These are phyloP conservation scores for Catharus fuscescens DNA, from an alignment of 2,113 vertebrate genomes.

Conservation along the genomic window DNA sequence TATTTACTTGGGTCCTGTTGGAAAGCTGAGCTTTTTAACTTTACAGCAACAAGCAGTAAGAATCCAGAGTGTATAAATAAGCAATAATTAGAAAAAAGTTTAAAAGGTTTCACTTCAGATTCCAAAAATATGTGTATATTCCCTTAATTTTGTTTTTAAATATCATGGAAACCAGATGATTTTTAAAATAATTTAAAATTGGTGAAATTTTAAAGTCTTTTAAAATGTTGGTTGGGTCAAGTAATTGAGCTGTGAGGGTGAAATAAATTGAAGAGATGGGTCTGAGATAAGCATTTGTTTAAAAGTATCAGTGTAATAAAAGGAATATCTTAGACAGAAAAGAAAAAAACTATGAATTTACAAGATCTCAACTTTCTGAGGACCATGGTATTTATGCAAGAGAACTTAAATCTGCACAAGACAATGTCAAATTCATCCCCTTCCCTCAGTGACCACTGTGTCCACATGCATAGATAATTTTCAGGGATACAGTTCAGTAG, in stretches of 20 bases:
- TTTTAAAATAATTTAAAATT: not conserved
- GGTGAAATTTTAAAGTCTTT: not conserved
- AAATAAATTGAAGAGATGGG: not conserved
- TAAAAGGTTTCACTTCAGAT: not conserved
- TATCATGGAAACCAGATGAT: not conserved
- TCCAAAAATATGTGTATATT: not conserved
- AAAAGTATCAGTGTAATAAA: slow-evolving; percentile 37
- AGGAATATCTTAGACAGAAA: not conserved
- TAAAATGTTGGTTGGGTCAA: not conserved
- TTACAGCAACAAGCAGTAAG: not conserved
- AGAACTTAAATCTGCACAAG: not conserved
- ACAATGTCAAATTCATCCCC: not conserved
- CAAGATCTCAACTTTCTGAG: not conserved
- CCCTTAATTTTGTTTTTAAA: not conserved
- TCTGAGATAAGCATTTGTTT: not conserved
- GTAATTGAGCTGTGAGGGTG: not conserved
- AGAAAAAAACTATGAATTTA: not conserved
- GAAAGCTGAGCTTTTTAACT: not conserved
- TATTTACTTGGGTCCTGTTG: not conserved
- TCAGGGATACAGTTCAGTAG: not conserved
- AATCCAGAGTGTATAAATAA: not conserved
- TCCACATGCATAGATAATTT: not conserved
- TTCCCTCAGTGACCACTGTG: not conserved
- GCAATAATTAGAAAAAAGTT: not conserved
- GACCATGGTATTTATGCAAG: not conserved